These are phyloP conservation scores for Drosophila obscura DNA, from an alignment of 1,140 invertebrate genomes.

Conservation along the genomic window DNA sequence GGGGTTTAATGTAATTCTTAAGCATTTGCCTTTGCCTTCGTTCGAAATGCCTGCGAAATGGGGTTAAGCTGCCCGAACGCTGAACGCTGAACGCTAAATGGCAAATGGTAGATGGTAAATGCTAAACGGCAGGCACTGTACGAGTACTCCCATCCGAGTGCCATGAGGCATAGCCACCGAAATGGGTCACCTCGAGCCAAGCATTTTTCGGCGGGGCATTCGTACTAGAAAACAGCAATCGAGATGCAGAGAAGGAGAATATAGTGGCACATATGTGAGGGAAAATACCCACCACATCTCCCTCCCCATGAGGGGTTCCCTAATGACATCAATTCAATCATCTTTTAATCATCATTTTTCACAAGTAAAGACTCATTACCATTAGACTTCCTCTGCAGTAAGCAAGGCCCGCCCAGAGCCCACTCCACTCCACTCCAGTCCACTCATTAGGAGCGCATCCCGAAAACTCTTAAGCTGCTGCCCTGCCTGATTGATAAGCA, in stretches of 20 bases:
- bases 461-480: constrained; percentile 16
- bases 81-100: constrained; percentile 9
- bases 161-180: constrained; percentile 31
- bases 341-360: constrained; percentile 10
- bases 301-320: neutral
- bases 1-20: constrained; percentile 70
- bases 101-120: constrained; percentile 25
- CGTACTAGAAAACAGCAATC: constrained; percentile 1
- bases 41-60: constrained; percentile 55
- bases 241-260: neutral
- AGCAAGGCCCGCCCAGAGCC: neutral
- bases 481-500: constrained; percentile 58
- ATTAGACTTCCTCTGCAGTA: neutral
- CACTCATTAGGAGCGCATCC: constrained; percentile 29
- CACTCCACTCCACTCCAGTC: neutral
- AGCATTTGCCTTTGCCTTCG: constrained; percentile 39
- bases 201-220: constrained; percentile 11
- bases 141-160: constrained; percentile 24
- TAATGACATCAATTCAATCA: neutral
- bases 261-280: too few species aligned
- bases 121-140: constrained; percentile 46
- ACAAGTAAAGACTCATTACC: constrained; percentile 17
- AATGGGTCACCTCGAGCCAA: constrained; percentile 46
- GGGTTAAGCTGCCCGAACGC: constrained; percentile 70
- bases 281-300: too few species aligned